These are phyloP conservation scores for Entomobrya proxima DNA, from an alignment of 2,888 invertebrate genomes.

Conservation along the genomic window DNA sequence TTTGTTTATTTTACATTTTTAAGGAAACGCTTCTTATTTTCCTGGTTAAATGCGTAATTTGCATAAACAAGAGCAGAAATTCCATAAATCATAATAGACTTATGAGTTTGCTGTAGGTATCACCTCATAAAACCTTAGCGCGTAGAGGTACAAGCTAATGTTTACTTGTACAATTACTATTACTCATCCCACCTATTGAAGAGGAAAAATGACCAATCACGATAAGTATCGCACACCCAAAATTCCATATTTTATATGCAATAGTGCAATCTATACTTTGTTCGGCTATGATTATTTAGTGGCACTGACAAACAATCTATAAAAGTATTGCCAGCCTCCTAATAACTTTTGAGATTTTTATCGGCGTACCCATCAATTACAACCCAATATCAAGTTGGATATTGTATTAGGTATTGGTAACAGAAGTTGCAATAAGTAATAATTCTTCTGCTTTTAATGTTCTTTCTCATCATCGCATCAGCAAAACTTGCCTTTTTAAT, in stretches of 20 bases:
- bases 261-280: background rate
- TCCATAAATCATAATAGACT: constrained; percentile 28
- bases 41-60: background rate
- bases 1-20: background rate
- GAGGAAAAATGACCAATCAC: constrained; percentile 21
- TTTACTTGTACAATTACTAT: background rate
- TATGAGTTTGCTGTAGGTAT: background rate
- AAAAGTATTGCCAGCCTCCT: background rate
- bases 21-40: constrained; percentile 2
- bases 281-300: constrained; percentile 21
- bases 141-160: background rate
- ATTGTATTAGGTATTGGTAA: background rate
- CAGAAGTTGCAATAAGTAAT: background rate
- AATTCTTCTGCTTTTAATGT: background rate
- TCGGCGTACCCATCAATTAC: constrained; percentile 23
- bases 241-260: constrained; percentile 38
- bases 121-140: background rate
- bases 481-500: background rate
- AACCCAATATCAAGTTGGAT: constrained; percentile 17
- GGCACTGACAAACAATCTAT: background rate
- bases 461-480: background rate
- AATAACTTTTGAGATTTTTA: background rate
- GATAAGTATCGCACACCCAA: constrained; percentile 26
- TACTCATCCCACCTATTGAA: background rate
- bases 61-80: background rate